Conservation (phyloP, 2,113 vertebrate genomes). For the Struthidea cinerea region DNA sequence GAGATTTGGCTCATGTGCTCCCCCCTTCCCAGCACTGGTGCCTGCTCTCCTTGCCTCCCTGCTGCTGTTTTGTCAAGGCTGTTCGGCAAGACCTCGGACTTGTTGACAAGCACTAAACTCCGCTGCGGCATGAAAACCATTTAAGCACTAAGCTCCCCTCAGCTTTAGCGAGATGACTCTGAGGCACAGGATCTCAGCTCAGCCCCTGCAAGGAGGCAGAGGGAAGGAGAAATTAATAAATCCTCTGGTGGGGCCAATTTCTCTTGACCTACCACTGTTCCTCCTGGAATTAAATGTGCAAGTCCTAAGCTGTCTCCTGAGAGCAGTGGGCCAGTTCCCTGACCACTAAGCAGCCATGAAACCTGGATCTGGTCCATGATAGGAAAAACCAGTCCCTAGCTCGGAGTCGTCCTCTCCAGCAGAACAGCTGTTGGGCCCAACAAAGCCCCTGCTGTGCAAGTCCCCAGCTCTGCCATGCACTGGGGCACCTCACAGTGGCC, state of each 20-base stretch:
- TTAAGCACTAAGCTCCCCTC: constrained; percentile 72
- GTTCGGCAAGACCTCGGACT: constrained; percentile 15
- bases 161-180: constrained; percentile 55
- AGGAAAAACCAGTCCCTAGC: background rate
- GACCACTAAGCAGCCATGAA: background rate
- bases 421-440: background rate
- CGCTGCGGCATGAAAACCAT: constrained; percentile 65
- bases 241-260: constrained; percentile 46
- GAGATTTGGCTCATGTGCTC: background rate
- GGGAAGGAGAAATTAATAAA: constrained; percentile 71
- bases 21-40: background rate
- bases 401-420: background rate
- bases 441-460: background rate
- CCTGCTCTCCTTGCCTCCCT: background rate
- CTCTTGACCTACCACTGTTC: background rate
- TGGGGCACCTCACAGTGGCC: background rate
- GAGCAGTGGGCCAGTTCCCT: background rate
- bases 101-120: constrained; percentile 73
- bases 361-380: background rate
- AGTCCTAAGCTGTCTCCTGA: background rate
- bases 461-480: background rate
- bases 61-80: constrained; percentile 66
- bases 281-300: constrained; percentile 25
- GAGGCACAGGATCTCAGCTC: constrained; percentile 9
- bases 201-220: constrained; percentile 59